Evolutionary conservation across 2,888 invertebrate species (phyloP), one percentile per base, ranked within the genome.

Genomic region (Orthonychiurus folsomi): DNA sequence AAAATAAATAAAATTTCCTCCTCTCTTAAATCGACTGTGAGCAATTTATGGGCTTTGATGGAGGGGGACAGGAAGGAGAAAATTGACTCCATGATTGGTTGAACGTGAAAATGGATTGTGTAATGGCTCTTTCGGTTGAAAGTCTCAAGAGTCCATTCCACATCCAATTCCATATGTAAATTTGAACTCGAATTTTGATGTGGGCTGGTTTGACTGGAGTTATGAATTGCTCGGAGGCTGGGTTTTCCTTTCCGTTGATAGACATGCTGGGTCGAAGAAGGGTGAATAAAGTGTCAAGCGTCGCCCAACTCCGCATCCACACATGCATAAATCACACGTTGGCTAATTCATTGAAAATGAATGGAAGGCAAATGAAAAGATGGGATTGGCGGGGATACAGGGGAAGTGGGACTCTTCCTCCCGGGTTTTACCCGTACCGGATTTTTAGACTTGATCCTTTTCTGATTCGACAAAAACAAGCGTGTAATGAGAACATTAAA

Each of bases 401-500:
- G 15, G 37, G 37, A 37, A 37, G 37, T 37, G 15, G 37, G n/a
- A n/a, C n/a, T n/a, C n/a, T n/a, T n/a, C n/a, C n/a, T n/a, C n/a
- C n/a, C n/a, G n/a, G n/a, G n/a, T n/a, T n/a, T n/a, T n/a, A n/a
- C n/a, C n/a, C n/a, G n/a, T n/a, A n/a, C n/a, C n/a, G n/a, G n/a
- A n/a, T n/a, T n/a, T n/a, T n/a, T n/a, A 15, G 15, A 9, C 37
- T 37, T 37, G 37, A 37, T 37, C 37, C 37, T 50, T 52, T 57
- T 58, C 62, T 62, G 59, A 59, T 60, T 20, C 27, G 56, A 59
- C 59, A 63, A 63, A 63, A 63, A 63, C 59, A 63, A 63, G 63
- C 63, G 63, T 63, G 63, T 63, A 63, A 63, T 60, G 60, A 63
- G 63, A 63, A 50, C 58, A 63, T 63, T 63, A 63, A 63, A 63